These are phyloP conservation scores for Takifugu bimaculatus DNA, from an alignment of 2,113 vertebrate species.

Conservation along the genomic window DNA sequence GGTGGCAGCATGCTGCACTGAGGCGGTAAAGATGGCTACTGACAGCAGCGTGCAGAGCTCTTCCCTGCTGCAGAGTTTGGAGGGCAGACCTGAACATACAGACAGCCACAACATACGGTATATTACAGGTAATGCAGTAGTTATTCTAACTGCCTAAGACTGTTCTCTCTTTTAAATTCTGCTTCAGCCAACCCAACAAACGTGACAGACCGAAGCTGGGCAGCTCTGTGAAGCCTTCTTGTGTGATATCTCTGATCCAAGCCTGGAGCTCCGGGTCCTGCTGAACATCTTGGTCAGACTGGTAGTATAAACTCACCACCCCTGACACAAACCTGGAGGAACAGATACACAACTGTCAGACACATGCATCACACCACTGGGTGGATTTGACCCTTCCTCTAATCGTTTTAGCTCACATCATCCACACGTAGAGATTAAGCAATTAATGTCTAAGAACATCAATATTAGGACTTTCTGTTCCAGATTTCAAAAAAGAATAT, in stretches of 20 bases:
- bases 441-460: too few species aligned
- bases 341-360: not conserved
- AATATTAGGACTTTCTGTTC: too few species aligned
- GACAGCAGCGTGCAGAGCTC: slow-evolving; percentile 66
- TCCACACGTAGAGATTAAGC: too few species aligned
- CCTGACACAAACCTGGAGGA: slow-evolving; percentile 58
- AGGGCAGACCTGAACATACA: slow-evolving; percentile 51
- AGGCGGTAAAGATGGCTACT: slow-evolving; percentile 62
- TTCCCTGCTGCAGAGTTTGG: slow-evolving; percentile 51
- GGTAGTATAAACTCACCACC: slow-evolving; percentile 61
- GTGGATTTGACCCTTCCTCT: too few species aligned
- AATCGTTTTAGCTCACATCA: too few species aligned
- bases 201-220: slow-evolving; percentile 63
- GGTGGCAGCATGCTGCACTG: slow-evolving; percentile 72
- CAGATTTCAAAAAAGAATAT: too few species aligned
- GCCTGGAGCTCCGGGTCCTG: slow-evolving; percentile 71
- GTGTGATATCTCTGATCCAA: slow-evolving; percentile 63
- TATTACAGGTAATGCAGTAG: not conserved
- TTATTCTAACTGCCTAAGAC: too few species aligned
- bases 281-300: slow-evolving; percentile 45
- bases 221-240: slow-evolving; percentile 66
- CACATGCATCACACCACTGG: too few species aligned
- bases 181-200: not conserved
- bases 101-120: not conserved
- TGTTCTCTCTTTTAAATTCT: too few species aligned